These are phyloP conservation scores for Bolinopsis microptera DNA, from an alignment of 37 sponge, comb jelly and placozoan genomes.

Conservation along the genomic window DNA sequence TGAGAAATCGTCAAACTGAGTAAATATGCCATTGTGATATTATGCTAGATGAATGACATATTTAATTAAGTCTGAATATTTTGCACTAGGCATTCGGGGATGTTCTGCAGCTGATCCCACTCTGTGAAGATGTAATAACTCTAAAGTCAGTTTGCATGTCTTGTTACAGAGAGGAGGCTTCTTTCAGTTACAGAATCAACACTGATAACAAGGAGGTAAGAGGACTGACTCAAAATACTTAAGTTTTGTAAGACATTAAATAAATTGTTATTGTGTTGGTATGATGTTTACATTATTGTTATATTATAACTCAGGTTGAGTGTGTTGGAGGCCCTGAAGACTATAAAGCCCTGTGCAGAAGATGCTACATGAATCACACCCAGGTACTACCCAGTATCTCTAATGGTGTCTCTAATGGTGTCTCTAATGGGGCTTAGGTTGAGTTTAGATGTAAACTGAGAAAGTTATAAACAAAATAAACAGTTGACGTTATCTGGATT, in stretches of 20 bases:
- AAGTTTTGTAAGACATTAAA: no score
- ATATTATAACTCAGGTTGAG: slow-evolving; percentile 34
- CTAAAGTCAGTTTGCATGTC: slow-evolving; percentile 57
- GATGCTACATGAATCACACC: slow-evolving; percentile 60
- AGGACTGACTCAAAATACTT: no score
- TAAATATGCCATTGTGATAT: no score
- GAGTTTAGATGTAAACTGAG: no score
- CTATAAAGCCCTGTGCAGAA: slow-evolving; percentile 58
- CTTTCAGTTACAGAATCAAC: slow-evolving; percentile 48
- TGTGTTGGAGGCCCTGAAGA: slow-evolving; percentile 37
- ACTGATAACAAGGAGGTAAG: slow-evolving; percentile 60
- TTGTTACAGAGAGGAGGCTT: slow-evolving; percentile 15
- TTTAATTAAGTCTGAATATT: no score
- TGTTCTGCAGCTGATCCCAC: slow-evolving; percentile 1
- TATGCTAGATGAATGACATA: no score
- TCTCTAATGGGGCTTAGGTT: neutral
- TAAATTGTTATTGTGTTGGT: no score
- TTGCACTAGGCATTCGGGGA: slow-evolving; percentile 50
- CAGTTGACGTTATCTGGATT: no score
- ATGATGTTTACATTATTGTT: no score
- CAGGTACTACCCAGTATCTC: neutral
- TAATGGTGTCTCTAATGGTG: neutral
- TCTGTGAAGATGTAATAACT: slow-evolving; percentile 44
- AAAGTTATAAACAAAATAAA: no score
- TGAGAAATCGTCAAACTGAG: no score